These are phyloP conservation scores for Gobionotothen gibberifrons DNA, from an alignment of 2,797 vertebrate species.

Conservation along the genomic window DNA sequence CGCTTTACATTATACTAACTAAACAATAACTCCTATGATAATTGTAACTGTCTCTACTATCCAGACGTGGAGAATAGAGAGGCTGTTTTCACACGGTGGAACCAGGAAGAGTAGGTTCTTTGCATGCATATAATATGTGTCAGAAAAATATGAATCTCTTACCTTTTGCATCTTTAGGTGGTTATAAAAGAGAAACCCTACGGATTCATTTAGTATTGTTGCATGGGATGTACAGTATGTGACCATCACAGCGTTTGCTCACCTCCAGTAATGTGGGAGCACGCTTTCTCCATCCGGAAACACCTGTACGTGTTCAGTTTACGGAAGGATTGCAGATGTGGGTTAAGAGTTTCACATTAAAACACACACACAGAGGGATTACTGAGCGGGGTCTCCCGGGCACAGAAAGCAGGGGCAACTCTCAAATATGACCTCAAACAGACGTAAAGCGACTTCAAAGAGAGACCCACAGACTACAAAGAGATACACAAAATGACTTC, in stretches of 20 bases:
- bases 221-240: constrained; percentile 86
- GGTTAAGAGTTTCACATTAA: constrained; percentile 49
- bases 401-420: too few relatives aligned
- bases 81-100: constrained; percentile 89
- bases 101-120: constrained; percentile 91
- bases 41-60: constrained; percentile 92
- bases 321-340: constrained; percentile 42
- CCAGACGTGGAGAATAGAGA: constrained; percentile 85
- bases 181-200: constrained; percentile 90
- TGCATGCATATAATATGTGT: constrained; percentile 99
- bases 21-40: constrained; percentile 89
- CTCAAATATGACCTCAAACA: too few relatives aligned
- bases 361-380: background rate
- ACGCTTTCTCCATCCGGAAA: constrained; percentile 69
- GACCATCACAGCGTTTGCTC: constrained; percentile 77
- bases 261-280: constrained; percentile 80
- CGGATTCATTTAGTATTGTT: constrained; percentile 84
- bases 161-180: constrained; percentile 93
- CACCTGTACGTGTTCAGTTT: constrained; percentile 56
- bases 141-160: constrained; percentile 88
- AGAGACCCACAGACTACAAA: too few relatives aligned
- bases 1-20: constrained; percentile 91
- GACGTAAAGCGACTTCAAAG: too few relatives aligned
- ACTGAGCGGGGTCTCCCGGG: too few relatives aligned
- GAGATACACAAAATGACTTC: too few relatives aligned